Evolutionary conservation across 2,113 vertebrate genomes (phyloP).

Genomic region (Ceyx melanurus): DNA sequence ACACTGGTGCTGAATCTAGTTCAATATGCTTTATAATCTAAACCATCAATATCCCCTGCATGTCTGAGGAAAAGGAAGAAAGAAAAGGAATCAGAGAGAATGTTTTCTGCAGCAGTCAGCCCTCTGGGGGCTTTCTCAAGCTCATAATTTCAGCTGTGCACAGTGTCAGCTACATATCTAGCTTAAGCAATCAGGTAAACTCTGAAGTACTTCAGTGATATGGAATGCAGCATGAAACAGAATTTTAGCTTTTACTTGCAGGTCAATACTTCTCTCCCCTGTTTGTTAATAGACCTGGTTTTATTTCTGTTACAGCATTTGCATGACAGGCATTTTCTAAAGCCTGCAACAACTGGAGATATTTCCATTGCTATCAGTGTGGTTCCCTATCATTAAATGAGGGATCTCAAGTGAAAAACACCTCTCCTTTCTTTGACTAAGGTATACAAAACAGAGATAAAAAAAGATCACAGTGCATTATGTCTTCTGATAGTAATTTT

Average conservation of each 20-base stretch:
- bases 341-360: neutral
- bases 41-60: neutral
- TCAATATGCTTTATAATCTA: neutral
- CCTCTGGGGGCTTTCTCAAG: neutral
- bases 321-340: neutral
- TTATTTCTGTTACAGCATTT: neutral
- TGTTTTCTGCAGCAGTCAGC: neutral
- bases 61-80: neutral
- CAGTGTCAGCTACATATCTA: neutral
- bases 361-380: neutral
- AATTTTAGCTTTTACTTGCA: neutral
- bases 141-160: neutral
- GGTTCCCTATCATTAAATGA: neutral
- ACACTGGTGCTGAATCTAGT: neutral
- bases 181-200: neutral
- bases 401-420: neutral
- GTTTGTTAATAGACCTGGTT: neutral
- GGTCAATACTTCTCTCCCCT: rapidly evolving
- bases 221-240: neutral
- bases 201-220: neutral
- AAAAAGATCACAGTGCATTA: neutral
- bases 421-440: neutral
- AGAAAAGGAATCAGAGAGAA: neutral
- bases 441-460: neutral
- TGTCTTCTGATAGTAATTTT: neutral